Conservation (phyloP, 2,888 invertebrate genomes). For the Callosobruchus maculatus region DNA sequence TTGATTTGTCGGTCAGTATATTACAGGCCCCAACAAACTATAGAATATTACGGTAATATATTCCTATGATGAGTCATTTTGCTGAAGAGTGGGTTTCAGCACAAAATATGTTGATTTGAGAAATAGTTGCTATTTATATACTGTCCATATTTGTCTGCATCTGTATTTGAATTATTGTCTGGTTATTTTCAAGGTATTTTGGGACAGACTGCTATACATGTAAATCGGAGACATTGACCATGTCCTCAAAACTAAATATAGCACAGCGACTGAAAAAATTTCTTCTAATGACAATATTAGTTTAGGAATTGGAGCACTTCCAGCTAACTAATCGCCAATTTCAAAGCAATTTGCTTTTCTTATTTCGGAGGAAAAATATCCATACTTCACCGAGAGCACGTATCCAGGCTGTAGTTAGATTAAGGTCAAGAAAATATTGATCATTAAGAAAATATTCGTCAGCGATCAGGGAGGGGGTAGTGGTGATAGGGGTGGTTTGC, state of each 20-base stretch:
- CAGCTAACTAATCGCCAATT: not conserved
- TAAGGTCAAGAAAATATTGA: too few relatives aligned
- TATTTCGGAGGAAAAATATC: too few relatives aligned
- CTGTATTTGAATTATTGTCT: not conserved
- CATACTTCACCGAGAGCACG: too few relatives aligned
- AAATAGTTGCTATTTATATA: not conserved
- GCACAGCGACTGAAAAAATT: not conserved
- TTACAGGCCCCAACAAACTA: too few relatives aligned
- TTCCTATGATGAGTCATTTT: not conserved
- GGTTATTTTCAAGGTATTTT: not conserved
- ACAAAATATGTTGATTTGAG: not conserved
- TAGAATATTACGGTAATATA: too few relatives aligned
- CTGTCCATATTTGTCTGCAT: not conserved
- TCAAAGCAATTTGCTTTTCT: not conserved
- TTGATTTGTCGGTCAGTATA: too few relatives aligned
- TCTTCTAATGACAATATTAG: not conserved
- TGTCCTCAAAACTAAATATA: not conserved
- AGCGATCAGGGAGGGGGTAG: too few relatives aligned
- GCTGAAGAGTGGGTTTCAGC: not conserved
- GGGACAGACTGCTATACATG: not conserved
- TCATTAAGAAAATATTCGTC: too few relatives aligned
- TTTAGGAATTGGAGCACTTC: not conserved
- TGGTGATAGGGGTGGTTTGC: too few relatives aligned
- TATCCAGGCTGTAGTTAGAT: too few relatives aligned
- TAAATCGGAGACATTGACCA: not conserved